These are phyloP conservation scores for Crotalus horridus DNA, from an alignment of 2,113 vertebrate genomes.

Conservation along the genomic window DNA sequence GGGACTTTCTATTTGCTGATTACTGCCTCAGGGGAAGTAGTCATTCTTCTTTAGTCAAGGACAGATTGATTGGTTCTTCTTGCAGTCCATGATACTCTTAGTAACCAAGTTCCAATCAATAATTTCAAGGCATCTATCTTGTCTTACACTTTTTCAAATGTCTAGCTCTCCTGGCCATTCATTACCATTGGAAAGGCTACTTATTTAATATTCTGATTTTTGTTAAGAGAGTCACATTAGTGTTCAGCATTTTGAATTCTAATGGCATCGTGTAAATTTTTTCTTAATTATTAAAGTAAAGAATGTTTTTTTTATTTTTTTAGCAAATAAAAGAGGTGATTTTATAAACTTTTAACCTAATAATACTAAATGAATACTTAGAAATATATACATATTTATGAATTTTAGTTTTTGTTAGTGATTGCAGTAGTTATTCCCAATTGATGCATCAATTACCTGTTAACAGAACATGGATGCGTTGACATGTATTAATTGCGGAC, in stretches of 20 bases:
- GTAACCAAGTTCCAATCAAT: not conserved
- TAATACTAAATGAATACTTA: not conserved
- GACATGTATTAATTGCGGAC: not conserved
- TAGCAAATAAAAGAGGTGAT: not conserved
- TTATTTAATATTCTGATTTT: not conserved
- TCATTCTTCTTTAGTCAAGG: not conserved
- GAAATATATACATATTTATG: not conserved
- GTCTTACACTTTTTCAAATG: not conserved
- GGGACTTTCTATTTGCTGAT: not conserved
- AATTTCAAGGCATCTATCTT: not conserved
- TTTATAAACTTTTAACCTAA: not conserved
- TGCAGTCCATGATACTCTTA: not conserved
- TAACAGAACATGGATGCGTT: not conserved
- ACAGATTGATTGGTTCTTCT: not conserved
- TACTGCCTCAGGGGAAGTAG: not conserved
- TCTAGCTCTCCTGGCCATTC: not conserved
- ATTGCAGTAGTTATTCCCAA: not conserved
- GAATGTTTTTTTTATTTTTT: not conserved
- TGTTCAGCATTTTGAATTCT: not conserved
- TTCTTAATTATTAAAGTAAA: not conserved
- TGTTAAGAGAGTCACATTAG: not conserved
- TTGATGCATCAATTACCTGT: not conserved
- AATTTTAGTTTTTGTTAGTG: not conserved
- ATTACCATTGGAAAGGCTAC: not conserved
- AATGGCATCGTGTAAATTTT: not conserved